phyloP scores from a whole-genome alignment of 1,140 invertebrate genomes.

The Drosophila obscura region DNA sequence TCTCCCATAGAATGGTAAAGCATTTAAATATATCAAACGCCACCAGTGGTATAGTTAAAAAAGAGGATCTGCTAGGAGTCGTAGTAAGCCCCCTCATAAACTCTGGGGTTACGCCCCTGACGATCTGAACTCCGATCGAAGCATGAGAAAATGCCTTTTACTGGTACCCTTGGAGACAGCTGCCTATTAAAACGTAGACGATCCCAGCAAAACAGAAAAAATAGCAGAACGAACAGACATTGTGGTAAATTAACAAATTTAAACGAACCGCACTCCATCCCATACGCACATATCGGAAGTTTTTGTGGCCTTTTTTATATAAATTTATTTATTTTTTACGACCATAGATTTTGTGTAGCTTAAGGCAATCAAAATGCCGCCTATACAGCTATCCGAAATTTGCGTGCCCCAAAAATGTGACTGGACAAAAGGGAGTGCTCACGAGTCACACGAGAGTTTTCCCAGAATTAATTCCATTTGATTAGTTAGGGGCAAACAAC shows the following conservation, averaged over 20 bases:
- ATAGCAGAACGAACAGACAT: conserved; percentile 36
- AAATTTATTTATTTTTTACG: conserved; percentile 80
- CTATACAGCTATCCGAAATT: conserved; percentile 34
- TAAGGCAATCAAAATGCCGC: conserved; percentile 71
- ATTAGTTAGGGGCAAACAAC: background rate
- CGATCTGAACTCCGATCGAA: conserved; percentile 12
- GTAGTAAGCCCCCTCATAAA: background rate
- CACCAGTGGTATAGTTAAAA: background rate
- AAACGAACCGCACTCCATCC: conserved; percentile 34
- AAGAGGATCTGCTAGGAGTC: background rate
- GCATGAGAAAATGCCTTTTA: conserved; percentile 42
- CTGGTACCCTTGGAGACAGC: conserved; percentile 29
- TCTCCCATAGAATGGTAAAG: no score
- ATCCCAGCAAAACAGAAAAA: conserved; percentile 23
- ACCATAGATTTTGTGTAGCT: conserved; percentile 67
- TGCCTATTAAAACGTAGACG: conserved; percentile 58
- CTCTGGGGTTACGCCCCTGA: background rate
- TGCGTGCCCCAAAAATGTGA: conserved; percentile 38
- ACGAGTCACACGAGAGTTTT: conserved; percentile 35
- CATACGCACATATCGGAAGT: conserved; percentile 59
- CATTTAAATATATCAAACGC: background rate
- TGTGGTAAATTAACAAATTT: conserved; percentile 80
- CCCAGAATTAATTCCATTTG: conserved; percentile 12
- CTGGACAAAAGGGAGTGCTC: conserved; percentile 22
- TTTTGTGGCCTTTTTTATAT: conserved; percentile 47